These are phyloP conservation scores for Heliconius ismenius DNA, from an alignment of 2,888 invertebrate species.

Conservation along the genomic window DNA sequence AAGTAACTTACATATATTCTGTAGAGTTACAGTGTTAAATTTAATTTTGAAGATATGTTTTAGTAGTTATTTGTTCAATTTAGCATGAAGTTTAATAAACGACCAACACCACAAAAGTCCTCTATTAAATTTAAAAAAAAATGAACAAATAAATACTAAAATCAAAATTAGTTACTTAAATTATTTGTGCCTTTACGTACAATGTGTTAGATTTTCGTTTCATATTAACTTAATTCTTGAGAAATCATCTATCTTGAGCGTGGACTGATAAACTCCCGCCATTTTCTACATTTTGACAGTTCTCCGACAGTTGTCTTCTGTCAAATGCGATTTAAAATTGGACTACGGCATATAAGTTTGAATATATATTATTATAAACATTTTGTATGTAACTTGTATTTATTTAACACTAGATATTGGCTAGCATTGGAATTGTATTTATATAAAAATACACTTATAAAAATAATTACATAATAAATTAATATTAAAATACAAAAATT, in stretches of 20 bases:
- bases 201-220: slow-evolving; percentile 38
- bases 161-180: slow-evolving; percentile 62
- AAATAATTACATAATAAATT: neutral
- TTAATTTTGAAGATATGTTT: slow-evolving; percentile 37
- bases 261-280: neutral
- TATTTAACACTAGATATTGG: slow-evolving; percentile 29
- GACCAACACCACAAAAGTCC: no score
- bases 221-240: slow-evolving; percentile 42
- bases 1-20: slow-evolving; percentile 43
- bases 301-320: neutral
- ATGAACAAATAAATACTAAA: slow-evolving; percentile 16
- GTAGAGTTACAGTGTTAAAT: slow-evolving; percentile 36
- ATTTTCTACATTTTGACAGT: neutral
- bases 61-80: slow-evolving; percentile 9
- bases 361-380: slow-evolving; percentile 20
- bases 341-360: slow-evolving; percentile 17
- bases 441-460: neutral
- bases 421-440: slow-evolving; percentile 26
- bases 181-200: slow-evolving; percentile 70
- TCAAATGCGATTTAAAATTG: slow-evolving; percentile 8
- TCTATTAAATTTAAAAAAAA: neutral
- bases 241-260: neutral
- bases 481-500: neutral
- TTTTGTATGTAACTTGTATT: slow-evolving; percentile 36
- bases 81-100: neutral